A percentile compares a stretch with the other conserved stretches of the same genome.
phyloP scores from a whole-genome alignment of 2,888 invertebrate genomes.

The Melanostoma mellinum region DNA sequence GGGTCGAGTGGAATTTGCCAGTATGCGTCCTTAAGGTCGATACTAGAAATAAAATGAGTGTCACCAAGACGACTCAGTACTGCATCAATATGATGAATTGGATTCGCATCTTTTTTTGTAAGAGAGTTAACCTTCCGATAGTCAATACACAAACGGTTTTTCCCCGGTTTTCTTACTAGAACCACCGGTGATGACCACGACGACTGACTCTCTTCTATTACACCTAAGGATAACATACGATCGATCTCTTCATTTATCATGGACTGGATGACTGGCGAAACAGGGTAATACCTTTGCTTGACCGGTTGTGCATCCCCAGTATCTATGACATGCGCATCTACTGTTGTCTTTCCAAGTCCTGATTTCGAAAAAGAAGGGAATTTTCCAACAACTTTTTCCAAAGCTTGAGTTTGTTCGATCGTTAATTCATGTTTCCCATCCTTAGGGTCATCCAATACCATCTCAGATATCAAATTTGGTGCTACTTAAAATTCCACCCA shows the following conservation, averaged over 20 bases:
- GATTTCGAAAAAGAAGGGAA: conserved; percentile 23
- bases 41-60: conserved; percentile 60
- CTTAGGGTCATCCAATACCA: neutral
- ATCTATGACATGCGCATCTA: conserved; percentile 49
- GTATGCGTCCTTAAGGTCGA: conserved; percentile 66
- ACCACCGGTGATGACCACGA: conserved; percentile 75
- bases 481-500: conserved; percentile 29
- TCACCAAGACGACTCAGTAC: conserved; percentile 63
- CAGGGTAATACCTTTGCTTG: conserved; percentile 64
- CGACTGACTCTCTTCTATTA: conserved; percentile 75
- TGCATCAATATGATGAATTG: conserved; percentile 68
- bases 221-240: conserved; percentile 75
- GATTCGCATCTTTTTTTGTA: conserved; percentile 65
- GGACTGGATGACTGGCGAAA: conserved; percentile 58
- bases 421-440: neutral
- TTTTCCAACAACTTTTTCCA: neutral
- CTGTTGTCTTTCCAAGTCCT: conserved; percentile 41
- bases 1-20: conserved; percentile 48
- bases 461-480: conserved; percentile 7
- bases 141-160: conserved; percentile 74
- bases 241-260: conserved; percentile 74
- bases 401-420: neutral
- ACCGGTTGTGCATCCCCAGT: conserved; percentile 42
- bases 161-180: conserved; percentile 25
- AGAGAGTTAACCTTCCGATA: conserved; percentile 75